Percentiles rank a stretch among this genome's conserved stretches.
Evolutionary conservation across 2,113 vertebrate genomes (phyloP).

Genomic region (Bagarius yarrelli): DNA sequence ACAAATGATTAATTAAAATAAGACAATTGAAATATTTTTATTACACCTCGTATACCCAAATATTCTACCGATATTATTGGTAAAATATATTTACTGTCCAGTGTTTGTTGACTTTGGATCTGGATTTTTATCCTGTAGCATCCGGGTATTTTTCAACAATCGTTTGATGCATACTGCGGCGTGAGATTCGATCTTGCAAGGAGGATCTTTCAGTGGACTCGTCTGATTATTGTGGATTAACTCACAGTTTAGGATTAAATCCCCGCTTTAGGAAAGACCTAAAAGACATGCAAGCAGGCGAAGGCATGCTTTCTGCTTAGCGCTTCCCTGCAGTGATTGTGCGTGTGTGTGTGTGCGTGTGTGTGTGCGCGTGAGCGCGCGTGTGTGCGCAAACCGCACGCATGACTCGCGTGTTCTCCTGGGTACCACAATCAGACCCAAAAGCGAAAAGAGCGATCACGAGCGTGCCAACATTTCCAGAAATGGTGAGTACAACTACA

Average conservation of each 20-base stretch:
- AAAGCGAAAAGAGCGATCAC: neutral
- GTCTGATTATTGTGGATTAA: no score
- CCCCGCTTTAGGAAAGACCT: neutral
- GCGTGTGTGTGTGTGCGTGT: neutral
- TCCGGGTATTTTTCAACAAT: neutral
- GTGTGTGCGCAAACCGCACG: slow-evolving; percentile 1
- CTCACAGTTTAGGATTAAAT: no score
- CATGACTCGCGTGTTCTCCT: slow-evolving; percentile 12
- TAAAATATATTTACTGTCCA: no score
- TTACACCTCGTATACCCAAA: neutral
- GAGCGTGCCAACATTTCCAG: neutral
- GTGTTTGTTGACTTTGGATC: no score
- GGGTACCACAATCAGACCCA: slow-evolving; percentile 28
- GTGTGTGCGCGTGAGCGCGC: neutral
- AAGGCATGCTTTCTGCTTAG: neutral
- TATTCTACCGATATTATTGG: neutral
- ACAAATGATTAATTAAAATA: no score
- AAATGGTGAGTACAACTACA: slow-evolving; percentile 29
- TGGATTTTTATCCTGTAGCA: neutral
- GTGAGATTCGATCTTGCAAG: neutral
- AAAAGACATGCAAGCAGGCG: neutral
- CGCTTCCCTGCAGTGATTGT: slow-evolving; percentile 13
- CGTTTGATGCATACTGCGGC: neutral
- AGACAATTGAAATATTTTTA: no score
- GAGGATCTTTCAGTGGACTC: neutral